Evolutionary conservation across 2,113 vertebrate species (phyloP).

Genomic region (western clawed frog (Xenopus tropicalis)): DNA sequence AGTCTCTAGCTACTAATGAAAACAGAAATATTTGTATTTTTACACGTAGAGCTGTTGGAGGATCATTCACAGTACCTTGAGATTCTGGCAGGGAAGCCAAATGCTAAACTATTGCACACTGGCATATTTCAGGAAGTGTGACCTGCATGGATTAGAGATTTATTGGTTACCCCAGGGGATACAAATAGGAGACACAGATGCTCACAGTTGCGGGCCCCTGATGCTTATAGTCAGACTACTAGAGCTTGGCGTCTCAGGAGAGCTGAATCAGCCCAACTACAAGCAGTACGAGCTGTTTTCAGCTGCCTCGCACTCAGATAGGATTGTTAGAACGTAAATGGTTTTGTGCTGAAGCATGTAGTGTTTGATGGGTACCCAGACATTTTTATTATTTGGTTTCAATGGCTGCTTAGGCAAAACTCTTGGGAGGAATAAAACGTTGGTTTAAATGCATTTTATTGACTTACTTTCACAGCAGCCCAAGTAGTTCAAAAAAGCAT

Average conservation of each 20-base stretch:
- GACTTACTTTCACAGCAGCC: not conserved
- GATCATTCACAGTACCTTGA: no score
- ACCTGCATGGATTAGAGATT: no score
- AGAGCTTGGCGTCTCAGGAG: conserved; percentile 36
- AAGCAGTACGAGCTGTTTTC: conserved; percentile 10
- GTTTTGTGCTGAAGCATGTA: conserved; percentile 39
- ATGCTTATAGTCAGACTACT: conserved; percentile 21
- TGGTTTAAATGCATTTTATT: not conserved
- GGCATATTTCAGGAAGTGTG: no score
- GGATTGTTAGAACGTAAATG: conserved; percentile 36
- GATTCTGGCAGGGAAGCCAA: no score
- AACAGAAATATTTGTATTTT: no score
- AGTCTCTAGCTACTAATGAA: no score
- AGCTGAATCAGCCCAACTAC: conserved; percentile 39
- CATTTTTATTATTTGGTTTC: conserved; percentile 24
- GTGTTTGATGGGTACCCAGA: conserved; percentile 23
- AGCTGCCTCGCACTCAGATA: conserved; percentile 13
- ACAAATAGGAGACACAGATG: conserved; percentile 32
- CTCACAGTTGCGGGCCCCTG: conserved; percentile 28
- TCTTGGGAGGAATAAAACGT: conserved; percentile 13
- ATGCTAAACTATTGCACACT: no score
- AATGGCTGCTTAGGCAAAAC: conserved; percentile 28
- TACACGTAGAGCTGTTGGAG: no score
- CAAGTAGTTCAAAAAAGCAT: no score
- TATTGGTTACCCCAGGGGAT: conserved; percentile 10